phyloP scores from a whole-genome alignment of 2,113 vertebrate species.

The Mastomys natalensis region DNA sequence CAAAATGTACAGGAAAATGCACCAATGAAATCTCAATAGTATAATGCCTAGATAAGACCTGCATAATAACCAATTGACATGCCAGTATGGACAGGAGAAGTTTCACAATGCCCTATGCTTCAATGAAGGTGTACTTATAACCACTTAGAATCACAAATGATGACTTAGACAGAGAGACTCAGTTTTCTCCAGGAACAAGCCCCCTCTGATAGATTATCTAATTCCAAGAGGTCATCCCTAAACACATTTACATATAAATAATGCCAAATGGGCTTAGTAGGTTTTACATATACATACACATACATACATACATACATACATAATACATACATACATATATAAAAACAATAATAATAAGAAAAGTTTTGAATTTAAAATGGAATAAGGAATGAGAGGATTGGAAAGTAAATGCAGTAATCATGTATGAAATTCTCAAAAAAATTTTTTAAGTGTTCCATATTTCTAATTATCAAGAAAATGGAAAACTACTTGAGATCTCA shows the following conservation, averaged over 20 bases:
- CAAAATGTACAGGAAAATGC: background rate
- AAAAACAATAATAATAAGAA: background rate
- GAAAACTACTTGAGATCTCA: background rate
- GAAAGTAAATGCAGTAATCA: background rate
- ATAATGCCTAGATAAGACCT: background rate
- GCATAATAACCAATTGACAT: background rate
- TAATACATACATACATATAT: fast-evolving
- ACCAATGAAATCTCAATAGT: background rate
- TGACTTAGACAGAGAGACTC: background rate
- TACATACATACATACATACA: background rate
- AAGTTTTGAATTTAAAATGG: background rate
- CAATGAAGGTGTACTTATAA: background rate
- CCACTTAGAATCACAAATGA: background rate
- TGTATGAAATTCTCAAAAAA: background rate
- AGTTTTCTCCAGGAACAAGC: background rate
- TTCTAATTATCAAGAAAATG: background rate
- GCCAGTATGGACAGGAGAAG: background rate
- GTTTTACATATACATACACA: background rate
- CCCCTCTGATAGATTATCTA: background rate
- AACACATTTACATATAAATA: background rate
- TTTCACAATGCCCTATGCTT: background rate
- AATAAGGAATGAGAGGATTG: background rate
- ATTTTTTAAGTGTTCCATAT: background rate
- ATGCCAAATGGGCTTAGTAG: background rate
- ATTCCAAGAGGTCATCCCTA: background rate